phyloP scores from a whole-genome alignment of 2,797 vertebrate genomes.

The Fistularia commersonii region DNA sequence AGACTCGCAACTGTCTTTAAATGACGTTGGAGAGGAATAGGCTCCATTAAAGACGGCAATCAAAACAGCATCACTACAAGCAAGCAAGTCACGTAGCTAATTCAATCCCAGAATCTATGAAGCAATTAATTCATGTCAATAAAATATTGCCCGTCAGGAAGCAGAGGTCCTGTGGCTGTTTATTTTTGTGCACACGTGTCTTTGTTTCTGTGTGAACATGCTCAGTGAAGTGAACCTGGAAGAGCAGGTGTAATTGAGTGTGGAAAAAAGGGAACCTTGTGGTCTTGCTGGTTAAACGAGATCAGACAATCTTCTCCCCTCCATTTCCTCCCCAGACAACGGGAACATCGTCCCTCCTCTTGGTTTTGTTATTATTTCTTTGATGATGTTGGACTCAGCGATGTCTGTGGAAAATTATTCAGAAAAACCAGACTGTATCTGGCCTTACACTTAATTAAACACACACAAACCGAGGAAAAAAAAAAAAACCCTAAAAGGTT shows the following conservation, averaged over 20 bases:
- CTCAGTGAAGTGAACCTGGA: slow-evolving; percentile 45
- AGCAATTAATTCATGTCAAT: slow-evolving; percentile 76
- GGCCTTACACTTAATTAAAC: slow-evolving; percentile 9
- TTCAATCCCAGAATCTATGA: slow-evolving; percentile 71
- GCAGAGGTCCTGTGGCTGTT: slow-evolving; percentile 31
- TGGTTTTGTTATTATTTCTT: slow-evolving; percentile 40
- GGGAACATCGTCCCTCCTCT: slow-evolving; percentile 26
- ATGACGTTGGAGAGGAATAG: slow-evolving; percentile 42
- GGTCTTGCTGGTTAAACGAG: slow-evolving; percentile 53
- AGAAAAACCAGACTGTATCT: slow-evolving; percentile 7
- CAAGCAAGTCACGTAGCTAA: slow-evolving; percentile 70
- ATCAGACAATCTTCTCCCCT: slow-evolving; percentile 59
- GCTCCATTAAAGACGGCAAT: slow-evolving; percentile 54
- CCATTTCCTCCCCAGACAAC: slow-evolving; percentile 54
- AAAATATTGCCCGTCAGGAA: slow-evolving; percentile 49
- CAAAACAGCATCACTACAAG: slow-evolving; percentile 54
- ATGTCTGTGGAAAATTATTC: slow-evolving; percentile 29
- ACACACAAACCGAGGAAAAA: neutral
- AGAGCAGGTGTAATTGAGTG: slow-evolving; percentile 71
- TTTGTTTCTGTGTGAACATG: slow-evolving; percentile 38
- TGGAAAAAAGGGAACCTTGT: slow-evolving; percentile 45
- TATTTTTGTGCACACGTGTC: slow-evolving; percentile 30
- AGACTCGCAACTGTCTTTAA: slow-evolving; percentile 48
- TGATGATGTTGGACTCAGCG: slow-evolving; percentile 32
- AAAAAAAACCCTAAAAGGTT: slow-evolving; percentile 6